Evolutionary conservation across 2,113 vertebrate species (phyloP), one percentile per base, ranked within the genome.

Genomic region (Rhadina sibilatrix): DNA sequence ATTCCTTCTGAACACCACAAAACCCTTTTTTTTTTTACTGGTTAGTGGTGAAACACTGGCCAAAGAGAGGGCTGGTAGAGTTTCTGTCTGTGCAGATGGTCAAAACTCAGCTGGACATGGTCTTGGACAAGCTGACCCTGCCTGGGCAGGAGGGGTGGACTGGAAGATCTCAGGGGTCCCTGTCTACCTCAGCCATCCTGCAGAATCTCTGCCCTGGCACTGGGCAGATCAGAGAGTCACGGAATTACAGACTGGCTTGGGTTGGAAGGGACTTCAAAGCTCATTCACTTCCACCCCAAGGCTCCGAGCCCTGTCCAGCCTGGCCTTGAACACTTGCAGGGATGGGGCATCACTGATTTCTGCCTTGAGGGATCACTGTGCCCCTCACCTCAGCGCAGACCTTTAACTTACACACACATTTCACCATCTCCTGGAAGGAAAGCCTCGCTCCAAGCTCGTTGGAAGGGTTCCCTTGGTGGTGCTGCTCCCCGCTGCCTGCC

Each of bases 141-240:
- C 52, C 27, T 54, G 75, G 54, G 42, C 60, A 57, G 33, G 38
- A 21, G 15, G 54, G 33, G 12, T 66, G 42, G 61, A 20, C 47
- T 22, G 35, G 35, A 2, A 0, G 1, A 28, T 46, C 59, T 11
- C 0, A 30, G 40, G 37, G 46, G 12, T 81, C 37, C 24, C 47
- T 50, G 7, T 37, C 20, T 15, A 11, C 56, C 42, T 71, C 68
- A 71, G 2, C 61, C 52, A 4, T 53, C n/a, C 79, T 57, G 21
- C 1, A 4, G 4, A 33, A 44, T 40, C 74, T 57, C 78, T 82
- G 81, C 17, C 46, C n/a, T 61, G 46, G 31, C n/a, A 3, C 46
- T 28, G 46, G 6, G 16, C n/a, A 65, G 38, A 16, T 16, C 69
- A 44, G 59, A 50, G 50, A 57, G 8, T 5, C 17, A 6, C 4